These are phyloP conservation scores for Anthoscopus minutus DNA, from an alignment of 2,113 vertebrate genomes.

Conservation along the genomic window DNA sequence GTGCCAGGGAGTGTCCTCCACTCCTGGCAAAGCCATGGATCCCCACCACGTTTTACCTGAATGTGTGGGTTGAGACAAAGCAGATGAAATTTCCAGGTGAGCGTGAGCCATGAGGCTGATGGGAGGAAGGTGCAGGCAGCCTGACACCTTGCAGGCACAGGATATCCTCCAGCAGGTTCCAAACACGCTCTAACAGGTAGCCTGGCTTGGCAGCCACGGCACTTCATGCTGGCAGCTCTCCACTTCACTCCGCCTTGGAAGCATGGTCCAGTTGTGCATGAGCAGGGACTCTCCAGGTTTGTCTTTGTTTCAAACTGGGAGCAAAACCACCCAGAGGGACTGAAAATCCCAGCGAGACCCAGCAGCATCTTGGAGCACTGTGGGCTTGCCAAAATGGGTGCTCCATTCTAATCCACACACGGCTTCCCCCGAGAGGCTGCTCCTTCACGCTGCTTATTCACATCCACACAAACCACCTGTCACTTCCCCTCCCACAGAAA, in stretches of 20 bases:
- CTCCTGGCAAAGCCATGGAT: neutral
- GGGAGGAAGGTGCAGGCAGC: neutral
- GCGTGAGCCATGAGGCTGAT: accelerated
- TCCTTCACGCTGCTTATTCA: neutral
- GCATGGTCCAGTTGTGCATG: accelerated
- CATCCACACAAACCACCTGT: conserved; percentile 35
- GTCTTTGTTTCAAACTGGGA: neutral
- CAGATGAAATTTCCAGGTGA: neutral
- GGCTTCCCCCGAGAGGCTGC: neutral
- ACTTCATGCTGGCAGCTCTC: neutral
- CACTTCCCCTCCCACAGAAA: conserved; percentile 16
- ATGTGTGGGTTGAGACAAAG: accelerated
- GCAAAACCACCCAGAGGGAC: neutral
- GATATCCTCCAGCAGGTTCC: neutral
- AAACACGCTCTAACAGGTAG: neutral
- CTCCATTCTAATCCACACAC: neutral
- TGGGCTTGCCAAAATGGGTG: neutral
- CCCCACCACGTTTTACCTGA: accelerated
- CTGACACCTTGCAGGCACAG: neutral
- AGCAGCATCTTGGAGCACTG: accelerated
- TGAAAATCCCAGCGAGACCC: accelerated
- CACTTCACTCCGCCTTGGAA: accelerated
- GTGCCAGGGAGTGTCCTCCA: neutral
- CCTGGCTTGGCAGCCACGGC: neutral
- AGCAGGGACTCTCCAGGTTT: neutral